These are phyloP conservation scores for Nannoperca obscura DNA, from an alignment of 2,797 vertebrate genomes.

Conservation along the genomic window DNA sequence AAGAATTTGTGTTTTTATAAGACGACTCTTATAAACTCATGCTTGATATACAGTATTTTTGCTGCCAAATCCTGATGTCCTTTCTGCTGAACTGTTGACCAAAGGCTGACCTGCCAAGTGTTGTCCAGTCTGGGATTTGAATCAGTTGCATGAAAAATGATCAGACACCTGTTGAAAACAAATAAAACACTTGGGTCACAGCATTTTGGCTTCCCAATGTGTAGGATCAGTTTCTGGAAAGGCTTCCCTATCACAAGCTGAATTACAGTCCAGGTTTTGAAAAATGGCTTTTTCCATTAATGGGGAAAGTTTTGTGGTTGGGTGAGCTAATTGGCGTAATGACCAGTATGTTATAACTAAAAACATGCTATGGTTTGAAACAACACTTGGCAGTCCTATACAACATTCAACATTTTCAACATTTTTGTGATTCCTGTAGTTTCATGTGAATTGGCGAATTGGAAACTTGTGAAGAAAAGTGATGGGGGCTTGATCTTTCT, in stretches of 20 bases:
- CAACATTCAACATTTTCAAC: slow-evolving; percentile 17
- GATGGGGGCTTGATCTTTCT: slow-evolving; percentile 55
- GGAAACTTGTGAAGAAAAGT: slow-evolving; percentile 45
- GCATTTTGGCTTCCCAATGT: not conserved
- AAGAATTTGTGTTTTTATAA: no score
- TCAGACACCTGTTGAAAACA: slow-evolving; percentile 35
- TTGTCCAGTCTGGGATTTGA: slow-evolving; percentile 11
- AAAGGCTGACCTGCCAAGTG: slow-evolving; percentile 6
- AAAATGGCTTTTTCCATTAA: slow-evolving; percentile 31
- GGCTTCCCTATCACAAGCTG: slow-evolving; percentile 11
- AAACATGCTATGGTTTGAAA: slow-evolving; percentile 31
- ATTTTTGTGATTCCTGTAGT: slow-evolving; percentile 38
- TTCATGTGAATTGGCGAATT: slow-evolving; percentile 44
- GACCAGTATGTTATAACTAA: not conserved
- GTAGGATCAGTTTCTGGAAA: slow-evolving; percentile 4
- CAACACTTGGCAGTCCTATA: slow-evolving; percentile 26
- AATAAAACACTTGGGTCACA: slow-evolving; percentile 2
- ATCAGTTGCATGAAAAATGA: slow-evolving; percentile 4
- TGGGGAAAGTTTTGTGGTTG: slow-evolving; percentile 18
- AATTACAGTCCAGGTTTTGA: slow-evolving; percentile 24
- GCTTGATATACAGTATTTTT: no score
- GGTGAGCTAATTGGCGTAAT: slow-evolving; percentile 22
- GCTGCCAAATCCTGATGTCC: not conserved
- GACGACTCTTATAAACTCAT: no score
- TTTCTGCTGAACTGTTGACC: slow-evolving; percentile 1